Evolutionary conservation across 2,797 vertebrate species (phyloP), one percentile per base, ranked within the genome.

Genomic region (Bufotes viridis): DNA sequence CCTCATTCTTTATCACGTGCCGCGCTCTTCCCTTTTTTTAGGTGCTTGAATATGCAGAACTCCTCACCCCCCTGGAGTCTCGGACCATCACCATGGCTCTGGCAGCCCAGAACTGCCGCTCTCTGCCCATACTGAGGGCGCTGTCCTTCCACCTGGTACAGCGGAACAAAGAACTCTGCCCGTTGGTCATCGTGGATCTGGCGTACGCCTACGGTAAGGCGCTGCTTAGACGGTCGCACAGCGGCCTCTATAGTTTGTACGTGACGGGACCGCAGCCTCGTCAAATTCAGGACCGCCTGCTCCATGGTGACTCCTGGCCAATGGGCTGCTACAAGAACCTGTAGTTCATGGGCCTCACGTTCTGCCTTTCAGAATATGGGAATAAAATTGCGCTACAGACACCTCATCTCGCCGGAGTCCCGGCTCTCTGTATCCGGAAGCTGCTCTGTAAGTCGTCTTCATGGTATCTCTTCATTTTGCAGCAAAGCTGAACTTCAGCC

Each of bases 101-200:
- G 88, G 97, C 97, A 0, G 70, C 92, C 79, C 96, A 96, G 92
- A 94, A 92, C 82, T 95, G 96, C 0, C 96, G 98, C 69, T 94
- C 95, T 0, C 92, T 99, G 69, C 95, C 97, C 0, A 92, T 99
- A 89, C 94, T 99, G 81, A 94, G 97, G 42, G 97, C 97, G 11
- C n/a, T 98, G 81, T 98, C 97, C 24, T 98, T 98, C 92, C 96
- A 99, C 91, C 93, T 99, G 51, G 91, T 97, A 15, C 97, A 98
- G 94, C 98, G 96, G 90, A 95, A 96, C 0, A 90, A 95, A 0
- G 93, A 95, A 9, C 93, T 97, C 76, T 93, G 91, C 72, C 96
- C 96, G 70, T 79, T 85, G 0, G 1, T 96, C 29, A 94, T 98
- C 18, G 85, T 97, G 18, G 97, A 99, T 90, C 90, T 98, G 53